phyloP scores from a whole-genome alignment of 1,140 invertebrate species.

The Neomicropteryx cornuta region DNA sequence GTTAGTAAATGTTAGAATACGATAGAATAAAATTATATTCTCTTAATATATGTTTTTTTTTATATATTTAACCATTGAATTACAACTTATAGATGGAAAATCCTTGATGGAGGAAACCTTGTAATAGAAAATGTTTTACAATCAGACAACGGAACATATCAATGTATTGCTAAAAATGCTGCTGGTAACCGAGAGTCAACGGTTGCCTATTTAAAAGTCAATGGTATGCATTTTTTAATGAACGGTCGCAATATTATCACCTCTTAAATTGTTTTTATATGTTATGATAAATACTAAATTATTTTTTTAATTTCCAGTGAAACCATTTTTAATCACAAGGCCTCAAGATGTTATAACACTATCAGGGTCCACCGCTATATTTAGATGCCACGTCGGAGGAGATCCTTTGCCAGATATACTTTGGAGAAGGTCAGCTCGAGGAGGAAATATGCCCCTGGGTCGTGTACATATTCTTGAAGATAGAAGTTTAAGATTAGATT shows the following conservation, averaged over 20 bases:
- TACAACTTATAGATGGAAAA: no score
- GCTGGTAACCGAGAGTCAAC: constrained; percentile 68
- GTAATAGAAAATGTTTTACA: constrained; percentile 70
- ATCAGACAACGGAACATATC: constrained; percentile 73
- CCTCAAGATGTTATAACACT: constrained; percentile 66
- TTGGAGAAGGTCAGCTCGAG: constrained; percentile 55
- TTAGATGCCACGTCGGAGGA: constrained; percentile 68
- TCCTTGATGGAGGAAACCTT: constrained; percentile 67
- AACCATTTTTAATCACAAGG: constrained; percentile 67
- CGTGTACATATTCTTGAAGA: constrained; percentile 73
- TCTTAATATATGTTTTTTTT: no score
- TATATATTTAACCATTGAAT: no score
- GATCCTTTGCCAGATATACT: constrained; percentile 62
- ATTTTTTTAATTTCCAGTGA: no score
- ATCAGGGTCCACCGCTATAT: constrained; percentile 61
- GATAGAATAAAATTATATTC: not conserved
- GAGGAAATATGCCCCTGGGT: constrained; percentile 59
- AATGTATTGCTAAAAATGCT: constrained; percentile 78
- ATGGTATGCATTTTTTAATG: constrained; percentile 48
- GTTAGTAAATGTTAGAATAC: not conserved
- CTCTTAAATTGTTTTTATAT: no score
- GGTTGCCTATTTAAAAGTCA: constrained; percentile 64
- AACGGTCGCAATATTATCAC: no score
- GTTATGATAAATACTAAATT: no score
- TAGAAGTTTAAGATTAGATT: constrained; percentile 62